A percentile compares a stretch with the other conserved stretches of the same genome.
These are phyloP conservation scores for Bergia sp. DNA, from an alignment of 92 coral and sea anemone genomes.

Conservation along the genomic window DNA sequence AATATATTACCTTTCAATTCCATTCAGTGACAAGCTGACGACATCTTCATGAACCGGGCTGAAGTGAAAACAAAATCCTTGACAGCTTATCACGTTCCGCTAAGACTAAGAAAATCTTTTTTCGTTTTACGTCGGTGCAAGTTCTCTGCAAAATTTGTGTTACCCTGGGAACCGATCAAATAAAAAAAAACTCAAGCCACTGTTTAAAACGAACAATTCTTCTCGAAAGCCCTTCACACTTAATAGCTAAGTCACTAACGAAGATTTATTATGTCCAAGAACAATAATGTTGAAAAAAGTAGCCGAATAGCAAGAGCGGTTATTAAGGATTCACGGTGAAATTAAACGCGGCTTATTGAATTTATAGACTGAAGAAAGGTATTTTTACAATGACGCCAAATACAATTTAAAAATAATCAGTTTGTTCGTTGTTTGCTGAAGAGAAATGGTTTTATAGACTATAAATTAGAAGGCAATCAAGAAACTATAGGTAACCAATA, in stretches of 20 bases:
- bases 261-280: not conserved
- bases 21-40: conserved; percentile 23
- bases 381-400: not conserved
- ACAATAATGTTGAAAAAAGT: not conserved
- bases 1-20: conserved; percentile 20
- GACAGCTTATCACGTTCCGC: not conserved
- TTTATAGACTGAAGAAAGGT: not conserved
- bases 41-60: not conserved
- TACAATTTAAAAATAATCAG: not conserved
- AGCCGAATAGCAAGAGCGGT: not conserved
- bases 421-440: not conserved
- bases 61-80: not conserved
- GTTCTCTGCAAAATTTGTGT: conserved; percentile 26
- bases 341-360: not conserved
- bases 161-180: conserved; percentile 21
- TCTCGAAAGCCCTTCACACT: conserved; percentile 14
- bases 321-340: not conserved
- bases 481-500: not conserved
- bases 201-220: not conserved
- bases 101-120: not conserved
- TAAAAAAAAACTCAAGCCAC: conserved; percentile 15
- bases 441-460: not conserved
- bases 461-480: not conserved
- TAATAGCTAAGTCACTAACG: not conserved
- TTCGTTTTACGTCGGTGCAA: conserved; percentile 20